Base-by-base conservation (phyloP, 2,113 vertebrate genomes). In the Ictidomys tridecemlineatus region DNA sequence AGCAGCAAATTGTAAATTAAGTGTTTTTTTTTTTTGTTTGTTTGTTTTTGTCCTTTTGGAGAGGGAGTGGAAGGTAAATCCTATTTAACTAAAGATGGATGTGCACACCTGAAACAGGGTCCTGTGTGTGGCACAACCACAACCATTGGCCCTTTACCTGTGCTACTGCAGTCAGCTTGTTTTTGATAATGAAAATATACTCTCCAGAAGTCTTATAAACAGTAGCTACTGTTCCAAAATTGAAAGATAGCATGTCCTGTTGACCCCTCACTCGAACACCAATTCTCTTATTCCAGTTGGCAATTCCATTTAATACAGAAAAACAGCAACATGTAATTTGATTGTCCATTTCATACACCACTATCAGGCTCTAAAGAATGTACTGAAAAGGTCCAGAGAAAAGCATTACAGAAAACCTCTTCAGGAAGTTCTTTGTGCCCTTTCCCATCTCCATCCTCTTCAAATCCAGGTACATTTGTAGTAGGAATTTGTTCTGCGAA, bases 381-480 rank as follows among this genome's bases (percentile, higher is more conserved):
- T 0, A 0, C 76, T 92, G 20, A 80, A 93, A 2, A 1, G 72
- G 70, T 82, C 48, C 80, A 69, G 79, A 74, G 95, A 97, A 79
- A 94, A 92, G 28, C 92, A 74, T 96, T 96, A 32, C 80, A 96
- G 93, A 77, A 93, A 97, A 96, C 83, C 96, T 96, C 67, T 96
- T 95, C 89, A 98, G 93, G 94, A 97, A 95, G 78, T 84, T 87
- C 96, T 98, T 97, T 93, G 92, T 78, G 73, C 90, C 48, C 14
- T 39, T 88, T 63, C 93, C 83, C 97, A 87, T 97, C 96, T 88
- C 93, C 95, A 95, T 96, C 96, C 95, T 95, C 93, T 95, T 98
- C 97, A 97, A 95, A 97, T 97, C 80, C 97, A 97, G 96, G 98
- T 98, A 97, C 91, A 87, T 97, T 86, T 93, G 94, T 96, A 96